These are phyloP conservation scores for Aphodius sticticus DNA, from an alignment of 2,888 invertebrate genomes.

Conservation along the genomic window DNA sequence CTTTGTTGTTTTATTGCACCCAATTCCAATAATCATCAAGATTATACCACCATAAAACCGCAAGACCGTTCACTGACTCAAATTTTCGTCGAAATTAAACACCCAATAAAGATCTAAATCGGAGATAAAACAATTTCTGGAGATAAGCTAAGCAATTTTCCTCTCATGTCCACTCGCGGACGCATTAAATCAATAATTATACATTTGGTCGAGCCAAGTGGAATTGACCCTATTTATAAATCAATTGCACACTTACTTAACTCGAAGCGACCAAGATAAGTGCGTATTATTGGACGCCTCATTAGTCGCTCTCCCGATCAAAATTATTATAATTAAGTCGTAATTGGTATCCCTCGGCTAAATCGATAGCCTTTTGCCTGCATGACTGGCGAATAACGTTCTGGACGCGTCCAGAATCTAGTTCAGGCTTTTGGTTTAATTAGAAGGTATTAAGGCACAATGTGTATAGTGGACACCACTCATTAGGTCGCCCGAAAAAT, in stretches of 20 bases:
- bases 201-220: background rate
- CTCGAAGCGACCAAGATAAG: background rate
- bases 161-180: background rate
- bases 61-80: background rate
- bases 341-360: constrained; percentile 24
- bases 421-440: constrained; percentile 13
- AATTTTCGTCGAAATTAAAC: background rate
- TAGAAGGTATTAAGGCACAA: constrained; percentile 18
- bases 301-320: constrained; percentile 24
- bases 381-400: constrained; percentile 18
- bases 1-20: background rate
- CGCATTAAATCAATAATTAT: constrained; percentile 4
- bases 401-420: constrained; percentile 5
- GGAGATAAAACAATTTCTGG: background rate
- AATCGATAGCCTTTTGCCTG: constrained; percentile 19
- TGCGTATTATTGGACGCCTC: constrained; percentile 13
- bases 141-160: background rate
- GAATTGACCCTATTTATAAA: constrained; percentile 4
- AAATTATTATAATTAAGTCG: constrained; percentile 30
- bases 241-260: constrained; percentile 4
- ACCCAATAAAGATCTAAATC: background rate
- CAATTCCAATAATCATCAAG: background rate
- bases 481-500: background rate
- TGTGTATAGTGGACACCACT: constrained; percentile 4
- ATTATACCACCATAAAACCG: background rate